Evolutionary conservation across 2,797 vertebrate species (phyloP).

Genomic region (Botia kubotai): DNA sequence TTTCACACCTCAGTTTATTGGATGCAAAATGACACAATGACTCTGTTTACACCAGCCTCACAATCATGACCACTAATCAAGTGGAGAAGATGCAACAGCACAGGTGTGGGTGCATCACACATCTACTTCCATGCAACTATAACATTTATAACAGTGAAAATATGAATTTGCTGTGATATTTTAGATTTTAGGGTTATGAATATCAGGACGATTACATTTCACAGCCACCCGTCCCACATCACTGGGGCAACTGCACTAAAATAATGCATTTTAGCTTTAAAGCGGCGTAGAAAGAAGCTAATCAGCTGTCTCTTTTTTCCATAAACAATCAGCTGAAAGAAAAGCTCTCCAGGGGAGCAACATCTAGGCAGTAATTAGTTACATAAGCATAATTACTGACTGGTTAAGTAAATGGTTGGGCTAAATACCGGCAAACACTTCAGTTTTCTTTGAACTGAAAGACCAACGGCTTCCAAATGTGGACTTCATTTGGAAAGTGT

Average conservation of each 20-base stretch:
- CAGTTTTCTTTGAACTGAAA: not conserved
- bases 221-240: not conserved
- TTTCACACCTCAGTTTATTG: slow-evolving; percentile 36
- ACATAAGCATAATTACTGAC: slow-evolving; percentile 39
- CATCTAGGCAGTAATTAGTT: slow-evolving; percentile 40
- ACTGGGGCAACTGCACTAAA: not conserved
- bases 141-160: slow-evolving; percentile 2
- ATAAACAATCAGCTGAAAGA: slow-evolving; percentile 42
- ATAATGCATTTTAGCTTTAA: slow-evolving; percentile 27
- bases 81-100: not conserved
- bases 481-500: slow-evolving; percentile 10
- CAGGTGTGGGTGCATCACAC: slow-evolving; percentile 21
- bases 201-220: slow-evolving; percentile 36
- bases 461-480: slow-evolving; percentile 13
- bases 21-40: slow-evolving; percentile 36
- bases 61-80: slow-evolving; percentile 22
- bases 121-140: not conserved
- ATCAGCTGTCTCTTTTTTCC: slow-evolving; percentile 44
- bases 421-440: slow-evolving; percentile 32
- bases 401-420: slow-evolving; percentile 5
- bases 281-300: slow-evolving; percentile 16
- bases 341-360: slow-evolving; percentile 32
- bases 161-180: slow-evolving; percentile 17
- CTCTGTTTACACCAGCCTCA: slow-evolving; percentile 27
- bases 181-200: slow-evolving; percentile 34